Base-by-base conservation (phyloP, 2,113 vertebrate genomes). In the Psephotus haematonotus region DNA sequence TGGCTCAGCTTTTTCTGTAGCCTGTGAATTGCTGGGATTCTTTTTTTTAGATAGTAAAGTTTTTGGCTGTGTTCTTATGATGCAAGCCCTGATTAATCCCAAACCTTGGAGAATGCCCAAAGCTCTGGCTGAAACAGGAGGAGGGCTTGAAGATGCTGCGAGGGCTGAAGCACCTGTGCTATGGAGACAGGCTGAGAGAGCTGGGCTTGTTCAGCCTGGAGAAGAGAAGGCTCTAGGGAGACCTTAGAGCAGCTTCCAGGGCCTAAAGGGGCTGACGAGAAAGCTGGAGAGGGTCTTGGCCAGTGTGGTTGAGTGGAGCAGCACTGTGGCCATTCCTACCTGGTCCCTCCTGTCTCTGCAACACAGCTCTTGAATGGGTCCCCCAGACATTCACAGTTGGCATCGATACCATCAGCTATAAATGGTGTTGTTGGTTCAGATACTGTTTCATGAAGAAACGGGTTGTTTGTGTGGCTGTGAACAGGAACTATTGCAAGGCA, bases 281-380 rank as follows among this genome's bases (percentile, higher is more conserved):
- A 59, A 59, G 57, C 13, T 15, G 57, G 6, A 59, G 33, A 35
- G 33, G 57, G 33, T 14, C 57, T 59, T 62, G 84, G n/a, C 47
- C 2, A 6, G 82, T 6, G 6, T 3, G n/a, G 65, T 7, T 57
- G 60, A n/a, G 25, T 46, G 1, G 3, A 75, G 35, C 69, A 60
- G 53, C 8, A 2, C 28, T 4, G 37, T 4, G 6, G 60, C 79
- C 55, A 17, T 80, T 76, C 71, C 80, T 41, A 67, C 41, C 71
- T 43, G 4, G 25, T 88, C 46, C 37, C 11, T 65, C 29, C 25
- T 28, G 8, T 22, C 53, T 50, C 79, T 44, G n/a, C 47, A 15
- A 47, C 17, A 1, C 71, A 65, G 18, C 17, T 19, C 41, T 69
- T 17, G 16, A 68, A 14, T 0, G 0, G 33, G 46, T 76, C 46